Conservation (phyloP, 2,113 vertebrate species). For the Corydoras sp. region DNA sequence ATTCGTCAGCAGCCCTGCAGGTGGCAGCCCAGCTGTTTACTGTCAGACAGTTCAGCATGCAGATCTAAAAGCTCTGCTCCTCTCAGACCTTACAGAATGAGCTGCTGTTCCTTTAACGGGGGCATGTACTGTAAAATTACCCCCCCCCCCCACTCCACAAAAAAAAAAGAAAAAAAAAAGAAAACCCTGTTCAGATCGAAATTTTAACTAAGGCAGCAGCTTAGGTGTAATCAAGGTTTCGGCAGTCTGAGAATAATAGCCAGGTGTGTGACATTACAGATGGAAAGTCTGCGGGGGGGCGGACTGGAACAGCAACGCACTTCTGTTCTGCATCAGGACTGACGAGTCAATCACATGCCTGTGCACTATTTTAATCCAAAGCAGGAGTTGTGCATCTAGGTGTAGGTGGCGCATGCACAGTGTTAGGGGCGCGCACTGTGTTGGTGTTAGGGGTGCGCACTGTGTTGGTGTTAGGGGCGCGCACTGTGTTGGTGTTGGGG, state of each 20-base stretch:
- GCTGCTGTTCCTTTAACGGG: slow-evolving; percentile 5
- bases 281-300: slow-evolving; percentile 24
- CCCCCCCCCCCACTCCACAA: background rate
- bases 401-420: no score
- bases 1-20: slow-evolving; percentile 56
- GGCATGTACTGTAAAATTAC: slow-evolving; percentile 5
- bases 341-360: no score
- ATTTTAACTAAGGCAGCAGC: slow-evolving; percentile 18
- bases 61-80: slow-evolving; percentile 14
- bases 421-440: no score
- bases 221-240: slow-evolving; percentile 30
- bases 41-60: slow-evolving; percentile 14
- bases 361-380: no score
- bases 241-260: slow-evolving; percentile 23
- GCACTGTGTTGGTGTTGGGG: no score
- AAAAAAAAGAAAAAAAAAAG: background rate
- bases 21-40: slow-evolving; percentile 60
- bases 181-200: slow-evolving; percentile 9
- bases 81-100: background rate
- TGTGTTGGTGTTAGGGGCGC: no score
- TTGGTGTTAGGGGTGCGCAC: no score
- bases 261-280: slow-evolving; percentile 27
- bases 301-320: background rate
- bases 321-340: background rate
- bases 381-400: no score